phyloP scores from a whole-genome alignment of 2,888 invertebrate genomes.

The Calameuta pallipes region DNA sequence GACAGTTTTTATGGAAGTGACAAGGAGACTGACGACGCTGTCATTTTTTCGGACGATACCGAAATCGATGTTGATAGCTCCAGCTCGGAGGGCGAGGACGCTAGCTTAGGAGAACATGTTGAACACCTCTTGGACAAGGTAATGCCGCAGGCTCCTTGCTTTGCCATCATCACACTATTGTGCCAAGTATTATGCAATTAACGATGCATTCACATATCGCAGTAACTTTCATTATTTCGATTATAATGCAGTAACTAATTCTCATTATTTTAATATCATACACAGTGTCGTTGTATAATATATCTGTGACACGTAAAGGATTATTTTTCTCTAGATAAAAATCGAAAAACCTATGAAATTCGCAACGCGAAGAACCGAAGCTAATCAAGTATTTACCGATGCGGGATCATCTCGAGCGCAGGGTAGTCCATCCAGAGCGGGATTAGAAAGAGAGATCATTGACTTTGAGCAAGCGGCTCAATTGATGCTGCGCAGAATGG shows the following conservation, averaged over 20 bases:
- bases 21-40: conserved; percentile 72
- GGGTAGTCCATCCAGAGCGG: conserved; percentile 56
- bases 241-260: conserved; percentile 1
- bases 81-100: conserved; percentile 63
- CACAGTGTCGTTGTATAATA: not conserved
- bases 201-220: conserved; percentile 18
- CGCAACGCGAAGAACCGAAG: conserved; percentile 26
- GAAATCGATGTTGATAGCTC: conserved; percentile 66
- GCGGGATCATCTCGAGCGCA: conserved; percentile 31
- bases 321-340: conserved; percentile 18
- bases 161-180: conserved; percentile 5
- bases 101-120: conserved; percentile 50
- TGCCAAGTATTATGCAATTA: conserved; percentile 16
- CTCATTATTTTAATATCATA: not conserved
- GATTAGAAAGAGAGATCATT: conserved; percentile 62
- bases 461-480: conserved; percentile 67
- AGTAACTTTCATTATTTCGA: conserved; percentile 12
- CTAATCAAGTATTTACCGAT: conserved; percentile 21
- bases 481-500: conserved; percentile 70
- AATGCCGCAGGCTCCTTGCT: conserved; percentile 26
- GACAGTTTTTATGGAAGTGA: conserved; percentile 74
- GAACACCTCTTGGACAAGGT: conserved; percentile 61
- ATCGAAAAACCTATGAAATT: conserved; percentile 28
- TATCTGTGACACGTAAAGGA: not conserved
- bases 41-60: conserved; percentile 74